Conservation (phyloP, 2,113 vertebrate genomes). For the Damaliscus lunatus region DNA sequence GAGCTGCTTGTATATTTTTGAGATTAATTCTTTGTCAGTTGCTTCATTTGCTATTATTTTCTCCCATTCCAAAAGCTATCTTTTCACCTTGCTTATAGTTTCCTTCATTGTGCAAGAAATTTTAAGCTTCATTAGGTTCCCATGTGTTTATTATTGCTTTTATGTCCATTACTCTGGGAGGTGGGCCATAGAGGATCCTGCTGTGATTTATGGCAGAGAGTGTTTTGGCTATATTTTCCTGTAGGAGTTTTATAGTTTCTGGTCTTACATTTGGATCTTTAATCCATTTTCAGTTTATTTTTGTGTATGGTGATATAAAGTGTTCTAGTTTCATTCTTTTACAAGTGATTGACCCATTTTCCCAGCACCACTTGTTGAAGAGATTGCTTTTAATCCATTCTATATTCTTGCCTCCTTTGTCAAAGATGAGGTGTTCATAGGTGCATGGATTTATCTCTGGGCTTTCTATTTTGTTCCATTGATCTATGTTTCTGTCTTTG, state of each 20-base stretch:
- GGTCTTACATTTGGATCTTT: neutral
- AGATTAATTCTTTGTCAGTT: too few species aligned
- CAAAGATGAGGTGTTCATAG: neutral
- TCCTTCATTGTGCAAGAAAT: neutral
- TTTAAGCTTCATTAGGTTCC: neutral
- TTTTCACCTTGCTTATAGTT: neutral
- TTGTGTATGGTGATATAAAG: neutral
- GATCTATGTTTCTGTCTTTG: neutral
- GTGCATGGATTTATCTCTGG: neutral
- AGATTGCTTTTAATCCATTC: neutral
- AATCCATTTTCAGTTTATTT: neutral
- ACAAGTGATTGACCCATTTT: neutral
- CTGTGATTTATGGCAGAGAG: neutral
- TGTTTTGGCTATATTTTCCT: neutral
- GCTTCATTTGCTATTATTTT: too few species aligned
- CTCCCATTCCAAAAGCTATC: too few species aligned
- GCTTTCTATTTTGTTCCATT: neutral
- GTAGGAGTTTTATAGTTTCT: neutral
- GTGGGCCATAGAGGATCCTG: neutral
- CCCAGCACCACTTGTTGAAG: neutral
- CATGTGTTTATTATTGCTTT: neutral
- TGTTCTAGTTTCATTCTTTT: neutral
- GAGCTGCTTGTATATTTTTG: neutral
- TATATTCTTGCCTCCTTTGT: neutral
- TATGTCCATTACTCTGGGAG: neutral